phyloP scores from a whole-genome alignment of 92 coral and sea anemone genomes.

The Porites cylindrica region DNA sequence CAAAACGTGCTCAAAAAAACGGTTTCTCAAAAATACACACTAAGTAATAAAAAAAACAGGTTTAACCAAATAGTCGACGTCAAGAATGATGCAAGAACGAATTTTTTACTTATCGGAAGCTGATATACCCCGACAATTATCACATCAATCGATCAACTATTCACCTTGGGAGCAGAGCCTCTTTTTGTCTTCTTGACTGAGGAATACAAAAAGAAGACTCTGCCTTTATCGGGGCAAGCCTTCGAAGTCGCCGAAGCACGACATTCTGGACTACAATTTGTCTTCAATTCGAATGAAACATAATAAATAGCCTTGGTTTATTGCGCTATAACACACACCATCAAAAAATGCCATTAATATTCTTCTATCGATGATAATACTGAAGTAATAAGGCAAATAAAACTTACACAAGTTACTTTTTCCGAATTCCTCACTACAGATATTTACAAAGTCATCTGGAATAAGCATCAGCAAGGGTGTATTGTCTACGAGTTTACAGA shows the following conservation, averaged over 20 bases:
- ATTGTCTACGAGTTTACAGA: conserved; percentile 48
- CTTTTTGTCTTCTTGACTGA: conserved; percentile 13
- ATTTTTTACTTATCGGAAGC: conserved; percentile 5
- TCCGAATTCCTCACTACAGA: conserved; percentile 33
- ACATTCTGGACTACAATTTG: conserved; percentile 1
- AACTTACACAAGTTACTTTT: conserved; percentile 23
- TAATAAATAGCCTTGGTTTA: not conserved
- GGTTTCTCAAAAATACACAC: conserved; percentile 11
- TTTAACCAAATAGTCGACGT: conserved; percentile 15
- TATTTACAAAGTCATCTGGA: conserved; percentile 49
- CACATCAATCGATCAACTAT: conserved; percentile 13
- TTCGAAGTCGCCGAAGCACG: conserved; percentile 12
- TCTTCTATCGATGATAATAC: conserved; percentile 6
- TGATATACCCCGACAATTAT: conserved; percentile 14
- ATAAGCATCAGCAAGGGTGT: conserved; percentile 54
- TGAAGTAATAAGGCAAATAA: not conserved
- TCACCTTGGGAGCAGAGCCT: conserved; percentile 17
- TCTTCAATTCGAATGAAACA: conserved; percentile 7
- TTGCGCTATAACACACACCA: conserved; percentile 1
- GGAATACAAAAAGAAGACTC: conserved; percentile 18
- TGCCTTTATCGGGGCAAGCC: conserved; percentile 16
- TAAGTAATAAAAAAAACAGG: not conserved
- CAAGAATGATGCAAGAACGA: conserved; percentile 4
- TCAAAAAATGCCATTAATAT: conserved; percentile 12
- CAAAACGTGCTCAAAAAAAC: conserved; percentile 3